These are phyloP conservation scores for Diorhabda sublineata DNA, from an alignment of 1,140 invertebrate genomes.

Conservation along the genomic window DNA sequence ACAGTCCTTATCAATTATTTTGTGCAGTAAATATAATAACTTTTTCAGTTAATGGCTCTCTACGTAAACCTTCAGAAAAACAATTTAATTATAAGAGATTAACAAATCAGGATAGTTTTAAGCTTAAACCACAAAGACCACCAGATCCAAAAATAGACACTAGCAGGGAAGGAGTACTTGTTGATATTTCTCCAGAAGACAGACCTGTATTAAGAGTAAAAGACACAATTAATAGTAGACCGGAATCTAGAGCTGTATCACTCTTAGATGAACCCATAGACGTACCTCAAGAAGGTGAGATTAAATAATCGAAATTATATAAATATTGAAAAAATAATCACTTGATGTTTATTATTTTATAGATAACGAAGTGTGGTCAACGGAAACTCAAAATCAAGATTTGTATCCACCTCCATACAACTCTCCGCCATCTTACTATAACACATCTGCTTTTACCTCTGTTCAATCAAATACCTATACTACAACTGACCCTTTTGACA, in stretches of 20 bases:
- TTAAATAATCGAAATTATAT: background rate
- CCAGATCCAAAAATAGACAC: conserved; percentile 50
- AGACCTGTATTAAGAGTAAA: conserved; percentile 36
- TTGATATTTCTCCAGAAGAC: conserved; percentile 58
- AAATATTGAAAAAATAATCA: background rate
- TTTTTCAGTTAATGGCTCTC: conserved; percentile 30
- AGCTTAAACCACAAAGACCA: conserved; percentile 48
- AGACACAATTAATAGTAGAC: conserved; percentile 10
- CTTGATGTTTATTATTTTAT: conserved; percentile 14
- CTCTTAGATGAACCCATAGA: conserved; percentile 76
- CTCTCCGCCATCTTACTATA: conserved; percentile 51
- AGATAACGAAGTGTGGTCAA: conserved; percentile 21
- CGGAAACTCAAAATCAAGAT: conserved; percentile 27
- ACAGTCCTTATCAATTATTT: no score
- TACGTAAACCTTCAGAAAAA: conserved; percentile 48
- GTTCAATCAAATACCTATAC: background rate
- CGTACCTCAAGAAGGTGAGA: conserved; percentile 50
- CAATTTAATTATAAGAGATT: conserved; percentile 76
- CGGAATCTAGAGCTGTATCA: conserved; percentile 50
- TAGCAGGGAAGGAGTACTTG: conserved; percentile 54
- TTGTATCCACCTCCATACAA: conserved; percentile 51
- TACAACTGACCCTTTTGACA: conserved; percentile 60
- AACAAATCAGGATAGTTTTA: conserved; percentile 56
- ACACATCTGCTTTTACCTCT: conserved; percentile 30
- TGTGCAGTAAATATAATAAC: background rate